Conservation (phyloP, 2,888 invertebrate species). For the Hipparchia sbordonii region DNA sequence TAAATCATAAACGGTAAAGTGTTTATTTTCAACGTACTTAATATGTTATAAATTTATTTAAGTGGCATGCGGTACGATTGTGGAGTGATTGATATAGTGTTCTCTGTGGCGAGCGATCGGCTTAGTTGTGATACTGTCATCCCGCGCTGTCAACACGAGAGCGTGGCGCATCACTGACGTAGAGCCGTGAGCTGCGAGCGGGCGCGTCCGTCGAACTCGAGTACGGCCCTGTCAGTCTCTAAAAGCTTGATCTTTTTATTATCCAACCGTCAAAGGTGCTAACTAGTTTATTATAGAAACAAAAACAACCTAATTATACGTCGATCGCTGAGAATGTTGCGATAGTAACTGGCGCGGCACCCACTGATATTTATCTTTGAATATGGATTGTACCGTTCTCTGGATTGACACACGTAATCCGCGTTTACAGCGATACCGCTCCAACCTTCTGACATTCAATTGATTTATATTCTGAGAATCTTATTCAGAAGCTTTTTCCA, state of each 20-base stretch:
- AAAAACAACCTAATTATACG: constrained; percentile 42
- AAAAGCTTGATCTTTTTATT: constrained; percentile 63
- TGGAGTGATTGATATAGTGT: constrained; percentile 79
- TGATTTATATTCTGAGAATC: constrained; percentile 22
- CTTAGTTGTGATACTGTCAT: constrained; percentile 69
- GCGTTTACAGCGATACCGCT: constrained; percentile 12
- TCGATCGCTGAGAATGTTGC: constrained; percentile 39
- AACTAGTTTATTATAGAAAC: constrained; percentile 45
- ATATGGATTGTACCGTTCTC: constrained; percentile 21
- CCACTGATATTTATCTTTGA: constrained; percentile 29
- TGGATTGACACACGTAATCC: constrained; percentile 11
- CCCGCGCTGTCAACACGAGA: constrained; percentile 45
- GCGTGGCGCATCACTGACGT: constrained; percentile 39
- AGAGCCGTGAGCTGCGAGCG: constrained; percentile 46
- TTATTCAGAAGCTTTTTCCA: constrained; percentile 13
- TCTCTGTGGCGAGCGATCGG: constrained; percentile 66
- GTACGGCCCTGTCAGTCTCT: constrained; percentile 55
- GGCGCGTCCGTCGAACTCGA: constrained; percentile 48
- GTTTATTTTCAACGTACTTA: constrained; percentile 82
- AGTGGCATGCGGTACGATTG: constrained; percentile 79
- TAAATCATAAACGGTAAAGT: constrained; percentile 81
- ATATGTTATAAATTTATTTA: constrained; percentile 83
- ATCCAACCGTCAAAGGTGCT: constrained; percentile 51
- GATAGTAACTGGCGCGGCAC: constrained; percentile 38
- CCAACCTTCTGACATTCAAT: constrained; percentile 24